These are phyloP conservation scores for Mastomys natalensis DNA, from an alignment of 2,113 vertebrate species.

Conservation along the genomic window DNA sequence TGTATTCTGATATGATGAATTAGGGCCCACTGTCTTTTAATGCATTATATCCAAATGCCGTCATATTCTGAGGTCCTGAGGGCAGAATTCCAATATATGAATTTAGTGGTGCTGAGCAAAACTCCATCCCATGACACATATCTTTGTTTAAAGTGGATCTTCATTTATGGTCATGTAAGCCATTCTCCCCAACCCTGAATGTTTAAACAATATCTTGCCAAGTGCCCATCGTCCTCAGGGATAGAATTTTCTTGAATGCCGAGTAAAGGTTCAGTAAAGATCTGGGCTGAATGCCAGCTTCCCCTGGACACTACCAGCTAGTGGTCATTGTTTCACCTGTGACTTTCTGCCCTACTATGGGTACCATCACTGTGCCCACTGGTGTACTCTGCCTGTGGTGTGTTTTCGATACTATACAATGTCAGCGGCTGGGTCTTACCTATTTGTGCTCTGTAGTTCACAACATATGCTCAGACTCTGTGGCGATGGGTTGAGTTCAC, in stretches of 20 bases:
- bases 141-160: slow-evolving; percentile 17
- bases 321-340: background rate
- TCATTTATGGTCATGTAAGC: background rate
- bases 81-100: background rate
- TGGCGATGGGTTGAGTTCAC: background rate
- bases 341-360: rapidly evolving
- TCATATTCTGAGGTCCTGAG: background rate
- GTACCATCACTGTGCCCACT: rapidly evolving
- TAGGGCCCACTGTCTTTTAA: no score
- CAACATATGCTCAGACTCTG: background rate
- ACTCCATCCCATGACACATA: background rate
- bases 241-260: background rate
- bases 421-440: background rate
- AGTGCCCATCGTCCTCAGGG: background rate
- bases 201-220: background rate
- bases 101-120: background rate
- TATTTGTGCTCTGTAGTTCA: background rate
- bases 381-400: background rate
- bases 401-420: background rate
- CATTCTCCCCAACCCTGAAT: background rate
- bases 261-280: background rate
- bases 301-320: no score
- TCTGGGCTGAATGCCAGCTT: background rate
- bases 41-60: background rate
- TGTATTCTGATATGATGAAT: background rate